phyloP scores from a whole-genome alignment of 37 sponge, comb jelly and placozoan species.

The Agelas oroides region DNA sequence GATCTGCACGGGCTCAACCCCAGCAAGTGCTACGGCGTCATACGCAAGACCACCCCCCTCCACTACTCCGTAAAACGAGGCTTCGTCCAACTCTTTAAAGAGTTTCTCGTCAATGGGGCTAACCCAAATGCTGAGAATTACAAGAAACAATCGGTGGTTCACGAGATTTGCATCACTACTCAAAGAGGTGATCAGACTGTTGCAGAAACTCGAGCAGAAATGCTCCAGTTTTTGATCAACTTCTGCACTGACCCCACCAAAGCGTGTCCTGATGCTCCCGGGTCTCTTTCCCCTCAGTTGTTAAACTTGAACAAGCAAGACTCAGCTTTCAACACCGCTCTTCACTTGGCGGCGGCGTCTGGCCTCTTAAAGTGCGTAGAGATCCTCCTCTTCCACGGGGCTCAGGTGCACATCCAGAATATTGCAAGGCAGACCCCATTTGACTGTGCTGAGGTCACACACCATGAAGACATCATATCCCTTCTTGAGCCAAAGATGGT shows the following conservation, averaged over 20 bases:
- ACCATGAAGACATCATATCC: background rate
- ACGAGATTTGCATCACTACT: conserved; percentile 19
- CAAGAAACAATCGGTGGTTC: conserved; percentile 7
- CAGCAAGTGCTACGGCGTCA: conserved; percentile 2
- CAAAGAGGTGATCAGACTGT: background rate
- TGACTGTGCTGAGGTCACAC: conserved; percentile 22
- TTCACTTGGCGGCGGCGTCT: conserved; percentile 35
- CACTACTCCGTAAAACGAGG: conserved; percentile 30
- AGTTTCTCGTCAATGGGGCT: conserved; percentile 34
- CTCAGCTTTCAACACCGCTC: conserved; percentile 26
- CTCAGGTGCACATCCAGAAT: background rate
- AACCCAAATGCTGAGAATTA: conserved; percentile 10
- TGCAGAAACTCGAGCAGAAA: conserved; percentile 14
- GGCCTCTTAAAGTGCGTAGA: conserved; percentile 4
- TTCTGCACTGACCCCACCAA: conserved; percentile 8
- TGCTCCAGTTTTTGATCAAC: conserved; percentile 32
- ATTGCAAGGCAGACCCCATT: conserved; percentile 43
- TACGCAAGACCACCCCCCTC: conserved; percentile 20
- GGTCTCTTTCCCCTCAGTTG: background rate
- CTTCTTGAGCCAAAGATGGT: conserved; percentile 41
- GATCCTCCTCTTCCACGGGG: conserved; percentile 29
- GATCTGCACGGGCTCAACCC: conserved; percentile 17
- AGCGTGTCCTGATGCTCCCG: background rate
- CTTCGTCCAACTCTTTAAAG: conserved; percentile 10
- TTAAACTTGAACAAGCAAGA: conserved; percentile 25